Conservation (phyloP, 2,113 vertebrate species). For the Merops nubicus region DNA sequence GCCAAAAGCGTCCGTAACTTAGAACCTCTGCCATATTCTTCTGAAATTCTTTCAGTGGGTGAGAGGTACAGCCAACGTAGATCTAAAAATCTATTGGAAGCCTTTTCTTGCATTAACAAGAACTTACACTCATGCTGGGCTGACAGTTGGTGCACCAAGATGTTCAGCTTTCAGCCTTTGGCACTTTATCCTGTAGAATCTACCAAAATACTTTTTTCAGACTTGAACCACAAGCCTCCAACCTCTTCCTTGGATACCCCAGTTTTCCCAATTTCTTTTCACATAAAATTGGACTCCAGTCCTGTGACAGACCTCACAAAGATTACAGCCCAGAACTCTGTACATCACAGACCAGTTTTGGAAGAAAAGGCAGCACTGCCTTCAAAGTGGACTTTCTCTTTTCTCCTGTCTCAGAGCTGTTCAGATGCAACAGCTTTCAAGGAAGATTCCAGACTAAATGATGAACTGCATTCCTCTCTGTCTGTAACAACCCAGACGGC, state of each 20-base stretch:
- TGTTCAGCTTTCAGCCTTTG: conserved; percentile 63
- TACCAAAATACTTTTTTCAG: conserved; percentile 52
- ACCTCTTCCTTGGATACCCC: conserved; percentile 25
- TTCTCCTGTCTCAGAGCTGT: conserved; percentile 66
- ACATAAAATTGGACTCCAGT: conserved; percentile 51
- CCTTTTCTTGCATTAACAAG: conserved; percentile 64
- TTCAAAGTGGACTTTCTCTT: conserved; percentile 75
- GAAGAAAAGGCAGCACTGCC: not conserved
- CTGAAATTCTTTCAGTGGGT: conserved; percentile 59
- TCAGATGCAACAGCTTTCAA: conserved; percentile 50
- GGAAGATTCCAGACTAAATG: conserved; percentile 33
- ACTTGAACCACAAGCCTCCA: conserved; percentile 45
- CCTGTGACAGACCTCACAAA: conserved; percentile 20
- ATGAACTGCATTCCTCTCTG: conserved; percentile 18
- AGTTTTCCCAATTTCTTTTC: conserved; percentile 68
- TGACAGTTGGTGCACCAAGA: conserved; percentile 63
- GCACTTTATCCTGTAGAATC: conserved; percentile 69
- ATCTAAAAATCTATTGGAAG: conserved; percentile 69
- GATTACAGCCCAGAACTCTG: conserved; percentile 48
- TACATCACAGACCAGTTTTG: not conserved
- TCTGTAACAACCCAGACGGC: not conserved
- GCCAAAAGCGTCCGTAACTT: not conserved
- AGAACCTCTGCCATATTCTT: conserved; percentile 7
- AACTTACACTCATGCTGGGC: conserved; percentile 61
- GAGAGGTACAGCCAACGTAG: conserved; percentile 48